Percentiles rank a stretch among this genome's conserved stretches.
These are phyloP conservation scores for Troides helena DNA, from an alignment of 2,888 invertebrate genomes.

Conservation along the genomic window DNA sequence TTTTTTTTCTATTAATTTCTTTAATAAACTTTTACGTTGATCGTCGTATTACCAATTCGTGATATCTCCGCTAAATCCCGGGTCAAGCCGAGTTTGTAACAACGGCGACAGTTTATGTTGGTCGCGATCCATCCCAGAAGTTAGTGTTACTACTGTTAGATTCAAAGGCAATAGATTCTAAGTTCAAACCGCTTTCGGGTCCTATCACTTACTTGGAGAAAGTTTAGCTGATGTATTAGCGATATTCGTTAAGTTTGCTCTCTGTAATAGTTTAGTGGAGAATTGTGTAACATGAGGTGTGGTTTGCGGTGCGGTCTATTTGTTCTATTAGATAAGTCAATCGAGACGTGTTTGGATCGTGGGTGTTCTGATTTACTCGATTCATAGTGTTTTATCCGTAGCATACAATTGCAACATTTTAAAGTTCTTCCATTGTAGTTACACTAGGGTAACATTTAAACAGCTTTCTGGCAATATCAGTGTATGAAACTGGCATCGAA, in stretches of 20 bases:
- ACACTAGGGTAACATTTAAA: too few species aligned
- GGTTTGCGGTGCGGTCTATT: slow-evolving; percentile 50
- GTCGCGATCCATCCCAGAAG: slow-evolving; percentile 43
- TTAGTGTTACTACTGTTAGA: slow-evolving; percentile 64
- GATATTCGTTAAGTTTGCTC: slow-evolving; percentile 67
- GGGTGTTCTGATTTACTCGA: not conserved
- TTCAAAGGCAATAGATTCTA: slow-evolving; percentile 31
- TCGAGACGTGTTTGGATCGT: slow-evolving; percentile 5
- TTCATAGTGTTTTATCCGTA: too few species aligned
- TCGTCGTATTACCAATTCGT: slow-evolving; percentile 65
- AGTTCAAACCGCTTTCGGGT: slow-evolving; percentile 33
- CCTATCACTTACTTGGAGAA: slow-evolving; percentile 39
- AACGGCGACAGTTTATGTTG: slow-evolving; percentile 69
- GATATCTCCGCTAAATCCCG: slow-evolving; percentile 60
- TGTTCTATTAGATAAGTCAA: slow-evolving; percentile 50
- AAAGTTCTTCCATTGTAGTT: too few species aligned
- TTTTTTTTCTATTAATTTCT: not conserved
- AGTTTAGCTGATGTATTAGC: slow-evolving; percentile 66
- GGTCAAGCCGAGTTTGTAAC: slow-evolving; percentile 57
- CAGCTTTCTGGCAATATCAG: too few species aligned
- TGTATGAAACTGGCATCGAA: too few species aligned
- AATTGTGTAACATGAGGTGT: slow-evolving; percentile 41
- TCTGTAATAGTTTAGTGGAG: slow-evolving; percentile 70
- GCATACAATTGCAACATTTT: too few species aligned
- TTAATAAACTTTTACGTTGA: slow-evolving; percentile 74